Base-by-base conservation (phyloP, 2,888 invertebrate species). In the Heliconius charithonia region DNA sequence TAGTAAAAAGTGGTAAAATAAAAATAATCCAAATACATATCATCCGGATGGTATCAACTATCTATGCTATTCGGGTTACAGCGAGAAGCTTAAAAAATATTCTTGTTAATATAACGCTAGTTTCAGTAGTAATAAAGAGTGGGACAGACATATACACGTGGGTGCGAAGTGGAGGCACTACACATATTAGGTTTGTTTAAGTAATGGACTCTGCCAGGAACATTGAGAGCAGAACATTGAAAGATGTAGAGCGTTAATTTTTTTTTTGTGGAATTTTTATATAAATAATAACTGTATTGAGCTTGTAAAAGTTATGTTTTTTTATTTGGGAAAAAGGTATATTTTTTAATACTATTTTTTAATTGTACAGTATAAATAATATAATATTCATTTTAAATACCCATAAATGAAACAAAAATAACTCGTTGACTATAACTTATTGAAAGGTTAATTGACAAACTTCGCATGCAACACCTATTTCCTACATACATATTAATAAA, bases 141-240 rank as follows among this genome's bases (percentile, higher is more conserved):
- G 82, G 85, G 84, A 85, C 86, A 85, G 85, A 86, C 90, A 90
- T 88, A 89, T 87, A 87, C 89, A 88, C 88, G 91, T 89, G 89
- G 90, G 93, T 92, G 93, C 89, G 87, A 92, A 93, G 93, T 92
- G 92, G 90, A 85, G 87, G 84, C 88, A 87, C 89, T 86, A 87
- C 89, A 91, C 89, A 91, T 88, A 89, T 85, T 85, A 83, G 83
- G 93, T 94, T 94, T 94, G 92, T 93, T 93, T 90, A 93, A 92
- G 92, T 94, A 94, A 94, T 94, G 94, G 93, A 92, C 93, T 91
- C 87, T 89, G 91, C 90, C 91, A 91, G 90, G 88, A 90, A 87
- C 89, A 90, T 83, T 85, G 87, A 85, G 83, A 79, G 73, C 65
- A 56, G 83, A 77, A 82, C 83, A 86, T 29, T 22, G 78, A 80